phyloP scores from a whole-genome alignment of 1,140 invertebrate species.

The Fragariocoptes setiger region DNA sequence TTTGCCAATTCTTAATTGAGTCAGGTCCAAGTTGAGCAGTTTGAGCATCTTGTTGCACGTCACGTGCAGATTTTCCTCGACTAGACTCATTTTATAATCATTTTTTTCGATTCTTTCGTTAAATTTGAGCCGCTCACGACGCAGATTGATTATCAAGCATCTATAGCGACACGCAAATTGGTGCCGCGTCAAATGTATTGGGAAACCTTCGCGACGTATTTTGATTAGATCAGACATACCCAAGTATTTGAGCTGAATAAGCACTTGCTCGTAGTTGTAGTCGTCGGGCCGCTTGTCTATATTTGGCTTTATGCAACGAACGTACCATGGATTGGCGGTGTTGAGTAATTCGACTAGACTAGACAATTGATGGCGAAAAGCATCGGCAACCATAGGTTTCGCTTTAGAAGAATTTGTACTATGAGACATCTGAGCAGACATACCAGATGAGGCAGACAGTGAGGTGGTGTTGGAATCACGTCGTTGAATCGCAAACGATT shows the following conservation, averaged over 20 bases:
- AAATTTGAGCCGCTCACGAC: neutral
- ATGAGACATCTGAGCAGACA: neutral
- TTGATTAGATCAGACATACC: conserved; percentile 85
- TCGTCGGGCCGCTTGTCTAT: conserved; percentile 46
- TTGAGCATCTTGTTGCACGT: conserved; percentile 19
- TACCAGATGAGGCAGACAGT: neutral
- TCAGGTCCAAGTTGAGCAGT: conserved; percentile 25
- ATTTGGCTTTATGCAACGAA: conserved; percentile 79
- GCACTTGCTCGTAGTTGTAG: conserved; percentile 46
- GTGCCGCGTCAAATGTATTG: conserved; percentile 43
- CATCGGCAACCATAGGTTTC: conserved; percentile 67
- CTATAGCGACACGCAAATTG: conserved; percentile 46
- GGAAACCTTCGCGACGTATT: conserved; percentile 49
- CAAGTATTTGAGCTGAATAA: conserved; percentile 63
- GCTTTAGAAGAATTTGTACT: conserved; percentile 37
- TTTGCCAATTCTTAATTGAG: conserved; percentile 66
- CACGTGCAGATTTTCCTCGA: conserved; percentile 7
- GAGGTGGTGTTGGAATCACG: neutral
- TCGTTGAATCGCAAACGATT: neutral
- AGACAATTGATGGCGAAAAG: conserved; percentile 61
- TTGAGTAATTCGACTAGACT: conserved; percentile 64
- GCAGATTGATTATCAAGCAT: conserved; percentile 19
- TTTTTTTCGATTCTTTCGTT: neutral
- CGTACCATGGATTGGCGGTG: conserved; percentile 73
- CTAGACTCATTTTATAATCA: conserved; percentile 2